Conservation (phyloP, 2,888 invertebrate genomes). For the Furcula furcula region DNA sequence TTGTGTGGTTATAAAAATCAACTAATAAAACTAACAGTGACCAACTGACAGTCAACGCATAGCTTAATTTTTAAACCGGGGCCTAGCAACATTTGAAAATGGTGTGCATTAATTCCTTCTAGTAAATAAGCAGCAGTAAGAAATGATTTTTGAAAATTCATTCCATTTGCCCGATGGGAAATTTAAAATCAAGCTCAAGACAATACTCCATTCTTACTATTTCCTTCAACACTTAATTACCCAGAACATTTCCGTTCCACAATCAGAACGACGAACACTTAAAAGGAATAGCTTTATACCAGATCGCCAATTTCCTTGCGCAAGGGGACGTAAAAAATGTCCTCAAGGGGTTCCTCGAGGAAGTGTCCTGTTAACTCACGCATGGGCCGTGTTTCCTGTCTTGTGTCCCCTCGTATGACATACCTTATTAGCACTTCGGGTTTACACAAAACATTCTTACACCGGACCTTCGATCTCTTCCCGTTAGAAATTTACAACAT, state of each 20-base stretch:
- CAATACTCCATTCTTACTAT: too few relatives aligned
- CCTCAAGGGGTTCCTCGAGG: slow-evolving; percentile 59
- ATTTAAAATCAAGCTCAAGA: too few relatives aligned
- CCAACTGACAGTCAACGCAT: too few relatives aligned
- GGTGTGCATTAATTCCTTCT: too few relatives aligned
- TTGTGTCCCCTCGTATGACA: slow-evolving; percentile 52
- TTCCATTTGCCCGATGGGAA: too few relatives aligned
- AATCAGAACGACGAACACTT: slow-evolving; percentile 13
- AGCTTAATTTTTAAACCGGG: too few relatives aligned
- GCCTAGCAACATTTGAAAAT: too few relatives aligned
- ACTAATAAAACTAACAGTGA: too few relatives aligned
- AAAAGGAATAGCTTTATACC: slow-evolving; percentile 16
- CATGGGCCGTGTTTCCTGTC: slow-evolving; percentile 71
- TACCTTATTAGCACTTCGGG: slow-evolving; percentile 53
- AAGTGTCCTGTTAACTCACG: slow-evolving; percentile 72
- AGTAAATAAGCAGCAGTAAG: too few relatives aligned
- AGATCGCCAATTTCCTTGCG: slow-evolving; percentile 43
- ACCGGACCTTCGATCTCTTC: slow-evolving; percentile 13
- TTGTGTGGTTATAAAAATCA: too few relatives aligned
- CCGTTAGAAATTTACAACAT: slow-evolving; percentile 35
- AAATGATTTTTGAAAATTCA: too few relatives aligned
- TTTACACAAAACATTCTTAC: slow-evolving; percentile 41
- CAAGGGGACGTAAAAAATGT: slow-evolving; percentile 41
- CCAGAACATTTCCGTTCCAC: slow-evolving; percentile 14
- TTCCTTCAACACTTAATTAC: too few relatives aligned